Evolutionary conservation across 2,797 vertebrate genomes (phyloP).

Genomic region (Microtus obscurus): DNA sequence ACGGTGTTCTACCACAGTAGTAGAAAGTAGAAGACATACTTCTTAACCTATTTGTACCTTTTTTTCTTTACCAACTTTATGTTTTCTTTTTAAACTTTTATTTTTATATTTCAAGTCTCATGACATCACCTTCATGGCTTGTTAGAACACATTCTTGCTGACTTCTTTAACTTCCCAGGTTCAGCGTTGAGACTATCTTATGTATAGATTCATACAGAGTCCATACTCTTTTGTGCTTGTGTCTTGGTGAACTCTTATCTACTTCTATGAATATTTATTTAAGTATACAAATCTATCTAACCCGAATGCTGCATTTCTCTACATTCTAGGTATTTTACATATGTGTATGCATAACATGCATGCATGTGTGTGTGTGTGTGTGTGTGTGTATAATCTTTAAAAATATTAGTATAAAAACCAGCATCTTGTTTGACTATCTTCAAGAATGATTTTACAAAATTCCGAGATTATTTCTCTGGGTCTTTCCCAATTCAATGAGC

Average conservation of each 20-base stretch:
- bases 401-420: conserved; percentile 4
- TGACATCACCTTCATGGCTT: neutral
- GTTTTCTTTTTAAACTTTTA: neutral
- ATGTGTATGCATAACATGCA: neutral
- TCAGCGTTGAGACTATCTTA: neutral
- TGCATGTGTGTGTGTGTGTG: neutral
- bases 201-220: neutral
- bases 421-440: neutral
- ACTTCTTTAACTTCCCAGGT: neutral
- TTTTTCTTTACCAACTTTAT: neutral
- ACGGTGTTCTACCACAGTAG: neutral
- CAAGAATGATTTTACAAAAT: neutral
- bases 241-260: neutral
- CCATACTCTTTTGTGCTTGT: neutral
- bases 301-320: neutral
- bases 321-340: neutral
- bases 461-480: conserved; percentile 41
- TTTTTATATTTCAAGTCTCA: conserved; percentile 30
- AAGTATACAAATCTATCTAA: neutral
- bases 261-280: neutral
- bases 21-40: neutral
- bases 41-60: neutral
- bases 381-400: neutral
- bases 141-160: neutral
- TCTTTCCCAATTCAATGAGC: neutral